Conservation (phyloP, 1,140 invertebrate genomes). For the Meteorus sp. region DNA sequence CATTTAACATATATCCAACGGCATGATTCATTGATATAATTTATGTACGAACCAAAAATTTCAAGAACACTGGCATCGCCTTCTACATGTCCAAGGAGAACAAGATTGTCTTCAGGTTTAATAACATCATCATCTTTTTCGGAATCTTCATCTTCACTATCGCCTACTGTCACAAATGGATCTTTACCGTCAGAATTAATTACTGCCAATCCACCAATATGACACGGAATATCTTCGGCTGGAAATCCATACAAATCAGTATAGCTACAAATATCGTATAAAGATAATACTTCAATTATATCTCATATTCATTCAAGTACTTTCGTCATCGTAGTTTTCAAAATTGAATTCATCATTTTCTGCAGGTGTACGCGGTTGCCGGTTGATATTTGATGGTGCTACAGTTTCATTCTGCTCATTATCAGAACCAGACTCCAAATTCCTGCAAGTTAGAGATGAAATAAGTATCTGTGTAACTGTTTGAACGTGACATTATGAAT, state of each 20-base stretch:
- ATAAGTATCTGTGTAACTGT: neutral
- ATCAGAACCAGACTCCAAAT: conserved; percentile 52
- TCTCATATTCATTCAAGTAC: too few relatives aligned
- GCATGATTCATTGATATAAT: too few relatives aligned
- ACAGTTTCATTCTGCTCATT: conserved; percentile 57
- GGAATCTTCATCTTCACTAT: conserved; percentile 71
- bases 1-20: too few relatives aligned
- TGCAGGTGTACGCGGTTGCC: conserved; percentile 25
- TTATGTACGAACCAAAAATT: conserved; percentile 74
- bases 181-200: conserved; percentile 62
- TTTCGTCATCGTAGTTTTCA: conserved; percentile 73
- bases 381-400: conserved; percentile 45
- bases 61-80: conserved; percentile 83
- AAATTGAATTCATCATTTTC: conserved; percentile 71
- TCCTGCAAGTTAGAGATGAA: conserved; percentile 23
- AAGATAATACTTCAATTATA: conserved; percentile 8
- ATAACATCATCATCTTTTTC: conserved; percentile 91
- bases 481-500: neutral
- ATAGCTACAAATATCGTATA: conserved; percentile 3
- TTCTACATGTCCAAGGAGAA: conserved; percentile 84
- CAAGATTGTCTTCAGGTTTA: conserved; percentile 87
- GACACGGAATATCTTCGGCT: conserved; percentile 50
- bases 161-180: conserved; percentile 60
- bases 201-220: conserved; percentile 60
- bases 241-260: conserved; percentile 31